Conservation (phyloP, 2,113 vertebrate genomes). For the Eira barbara region DNA sequence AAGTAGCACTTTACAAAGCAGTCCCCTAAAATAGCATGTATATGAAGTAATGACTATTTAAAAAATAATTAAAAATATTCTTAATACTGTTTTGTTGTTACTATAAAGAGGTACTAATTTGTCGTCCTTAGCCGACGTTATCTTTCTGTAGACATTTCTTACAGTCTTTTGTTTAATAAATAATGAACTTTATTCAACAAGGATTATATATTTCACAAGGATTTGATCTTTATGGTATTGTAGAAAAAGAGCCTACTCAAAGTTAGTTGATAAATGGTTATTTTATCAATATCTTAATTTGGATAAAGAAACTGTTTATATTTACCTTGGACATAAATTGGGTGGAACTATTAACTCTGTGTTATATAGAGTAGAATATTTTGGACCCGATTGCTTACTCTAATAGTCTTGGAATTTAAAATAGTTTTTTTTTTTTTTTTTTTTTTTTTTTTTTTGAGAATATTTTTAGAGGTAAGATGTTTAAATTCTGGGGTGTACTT, state of each 20-base stretch:
- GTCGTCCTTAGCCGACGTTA: background rate
- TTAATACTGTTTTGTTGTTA: background rate
- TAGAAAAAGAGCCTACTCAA: background rate
- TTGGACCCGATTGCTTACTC: background rate
- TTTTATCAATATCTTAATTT: background rate
- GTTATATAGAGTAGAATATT: background rate
- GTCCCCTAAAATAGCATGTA: background rate
- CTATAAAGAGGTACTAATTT: background rate
- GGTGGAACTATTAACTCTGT: background rate
- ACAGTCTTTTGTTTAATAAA: background rate
- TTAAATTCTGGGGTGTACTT: background rate
- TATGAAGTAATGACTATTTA: background rate
- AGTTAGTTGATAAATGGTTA: background rate
- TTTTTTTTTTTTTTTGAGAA: background rate
- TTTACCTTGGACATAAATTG: background rate
- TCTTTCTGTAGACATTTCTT: background rate
- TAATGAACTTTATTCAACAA: background rate
- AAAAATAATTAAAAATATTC: background rate
- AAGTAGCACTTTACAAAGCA: background rate
- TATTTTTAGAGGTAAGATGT: background rate
- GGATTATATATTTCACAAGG: slow-evolving; percentile 3
- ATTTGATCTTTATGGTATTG: background rate
- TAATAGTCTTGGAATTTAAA: background rate
- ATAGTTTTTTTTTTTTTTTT: slow-evolving; percentile 9
- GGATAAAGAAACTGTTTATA: background rate